phyloP scores from a whole-genome alignment of 2,797 vertebrate genomes.

The Sebastiscus albofasciatus region DNA sequence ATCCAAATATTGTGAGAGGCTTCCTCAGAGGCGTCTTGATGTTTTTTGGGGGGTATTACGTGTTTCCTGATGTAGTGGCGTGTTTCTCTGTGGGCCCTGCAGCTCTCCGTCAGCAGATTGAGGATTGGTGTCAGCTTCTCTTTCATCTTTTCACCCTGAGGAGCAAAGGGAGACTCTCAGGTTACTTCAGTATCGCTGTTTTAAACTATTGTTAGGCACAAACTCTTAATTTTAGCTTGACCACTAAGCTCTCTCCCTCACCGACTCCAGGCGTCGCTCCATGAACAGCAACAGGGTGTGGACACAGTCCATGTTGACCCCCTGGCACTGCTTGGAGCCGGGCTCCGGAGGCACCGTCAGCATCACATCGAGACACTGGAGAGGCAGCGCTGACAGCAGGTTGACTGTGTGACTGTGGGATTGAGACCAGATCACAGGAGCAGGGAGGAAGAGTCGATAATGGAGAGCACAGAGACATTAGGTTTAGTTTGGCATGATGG shows the following conservation, averaged over 20 bases:
- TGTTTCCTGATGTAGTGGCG: constrained; percentile 83
- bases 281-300: constrained; percentile 82
- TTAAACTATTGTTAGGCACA: neutral
- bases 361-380: constrained; percentile 82
- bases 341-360: constrained; percentile 61
- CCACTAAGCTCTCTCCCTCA: constrained; percentile 44
- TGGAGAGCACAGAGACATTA: neutral
- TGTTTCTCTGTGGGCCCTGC: constrained; percentile 84
- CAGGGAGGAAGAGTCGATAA: neutral
- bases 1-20: neutral
- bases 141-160: constrained; percentile 78
- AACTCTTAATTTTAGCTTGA: neutral
- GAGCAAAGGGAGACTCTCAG: neutral
- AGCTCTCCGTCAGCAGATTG: constrained; percentile 85
- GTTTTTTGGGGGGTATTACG: constrained; percentile 55
- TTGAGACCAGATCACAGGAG: neutral
- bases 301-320: constrained; percentile 88
- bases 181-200: neutral
- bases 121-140: constrained; percentile 85
- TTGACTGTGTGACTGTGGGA: constrained; percentile 80
- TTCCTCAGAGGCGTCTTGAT: neutral
- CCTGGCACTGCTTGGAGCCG: constrained; percentile 72
- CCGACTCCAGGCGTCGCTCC: constrained; percentile 83
- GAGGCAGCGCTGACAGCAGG: constrained; percentile 81
- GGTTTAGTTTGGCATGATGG: neutral